Evolutionary conservation across 2,113 vertebrate genomes (phyloP), one percentile per base, ranked within the genome.

Genomic region (Uria lomvia): DNA sequence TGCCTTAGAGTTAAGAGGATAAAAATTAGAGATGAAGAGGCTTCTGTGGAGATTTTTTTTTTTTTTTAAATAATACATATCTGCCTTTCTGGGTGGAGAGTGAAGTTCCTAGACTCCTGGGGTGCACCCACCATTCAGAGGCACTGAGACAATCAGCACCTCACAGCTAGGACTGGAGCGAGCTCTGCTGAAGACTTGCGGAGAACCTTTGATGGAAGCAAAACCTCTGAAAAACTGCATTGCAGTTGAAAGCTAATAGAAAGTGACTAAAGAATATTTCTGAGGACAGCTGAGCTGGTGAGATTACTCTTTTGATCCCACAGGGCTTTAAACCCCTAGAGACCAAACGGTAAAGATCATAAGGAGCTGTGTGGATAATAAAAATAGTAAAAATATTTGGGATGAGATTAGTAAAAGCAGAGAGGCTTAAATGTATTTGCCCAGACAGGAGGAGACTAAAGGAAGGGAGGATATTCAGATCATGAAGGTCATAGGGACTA

Each of bases 341-440:
- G 75, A 43, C 4, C 38, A 79, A 89, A 65, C 30, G 86, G 63
- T 50, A 87, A 91, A 81, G 4, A 53, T 80, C 43, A 81, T 82
- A 62, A 60, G 52, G 63, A 60, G 24, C 45, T 84, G 13, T 63
- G 45, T 42, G 30, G 8, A 12, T 60, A 74, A 73, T 70, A 92
- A 86, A 82, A 88, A 50, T 72, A 89, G 60, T 79, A 49, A 92
- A 85, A 92, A 65, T 70, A 74, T 92, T 95, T 87, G 58, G 22
- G 49, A 88, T 88, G 32, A 85, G 43, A 86, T 95, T 91, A 93
- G 6, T 76, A 75, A 92, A 96, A 52, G 15, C 52, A 94, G 68
- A 86, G 16, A 87, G 49, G 24, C 17, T 92, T 91, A 85, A n/a
- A 86, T 34, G 9, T 55, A 59, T 88, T 78, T 92, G 15, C 42